phyloP scores from a whole-genome alignment of 2,888 invertebrate genomes.

The Eutolmus rufibarbis region DNA sequence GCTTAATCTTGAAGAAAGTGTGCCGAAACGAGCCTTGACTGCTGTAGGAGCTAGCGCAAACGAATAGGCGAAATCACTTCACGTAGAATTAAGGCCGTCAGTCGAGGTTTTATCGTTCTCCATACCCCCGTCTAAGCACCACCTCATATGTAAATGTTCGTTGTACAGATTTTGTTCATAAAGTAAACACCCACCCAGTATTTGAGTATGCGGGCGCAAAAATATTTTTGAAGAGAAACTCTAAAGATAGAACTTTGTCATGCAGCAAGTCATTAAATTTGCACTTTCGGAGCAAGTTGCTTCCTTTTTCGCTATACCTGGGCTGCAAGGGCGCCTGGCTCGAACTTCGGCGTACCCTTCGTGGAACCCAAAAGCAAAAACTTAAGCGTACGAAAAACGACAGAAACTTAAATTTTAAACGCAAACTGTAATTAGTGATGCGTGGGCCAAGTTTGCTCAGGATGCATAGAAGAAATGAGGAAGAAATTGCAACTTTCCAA shows the following conservation, averaged over 20 bases:
- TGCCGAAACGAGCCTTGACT: neutral
- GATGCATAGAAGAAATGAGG: neutral
- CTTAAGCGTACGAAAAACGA: neutral
- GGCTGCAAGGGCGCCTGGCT: neutral
- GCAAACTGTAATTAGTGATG: neutral
- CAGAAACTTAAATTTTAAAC: neutral
- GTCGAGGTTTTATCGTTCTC: neutral
- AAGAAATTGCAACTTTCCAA: neutral
- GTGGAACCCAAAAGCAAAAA: neutral
- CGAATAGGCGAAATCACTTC: neutral
- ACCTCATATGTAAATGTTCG: neutral
- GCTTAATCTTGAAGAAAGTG: neutral
- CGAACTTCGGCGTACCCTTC: neutral
- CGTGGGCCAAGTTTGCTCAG: neutral
- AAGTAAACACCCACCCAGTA: neutral
- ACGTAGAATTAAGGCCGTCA: neutral
- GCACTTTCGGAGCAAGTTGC: neutral
- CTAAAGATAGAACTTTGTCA: slow-evolving; percentile 2
- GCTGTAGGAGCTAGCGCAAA: neutral
- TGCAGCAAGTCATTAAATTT: slow-evolving; percentile 21
- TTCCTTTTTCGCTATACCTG: neutral
- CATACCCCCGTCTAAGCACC: neutral
- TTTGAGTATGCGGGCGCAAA: neutral
- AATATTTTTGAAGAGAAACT: slow-evolving; percentile 1
- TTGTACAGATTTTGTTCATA: neutral